Evolutionary conservation across 2,888 invertebrate species (phyloP), one percentile per base, ranked within the genome.

Genomic region (Azorinus chamasolen): DNA sequence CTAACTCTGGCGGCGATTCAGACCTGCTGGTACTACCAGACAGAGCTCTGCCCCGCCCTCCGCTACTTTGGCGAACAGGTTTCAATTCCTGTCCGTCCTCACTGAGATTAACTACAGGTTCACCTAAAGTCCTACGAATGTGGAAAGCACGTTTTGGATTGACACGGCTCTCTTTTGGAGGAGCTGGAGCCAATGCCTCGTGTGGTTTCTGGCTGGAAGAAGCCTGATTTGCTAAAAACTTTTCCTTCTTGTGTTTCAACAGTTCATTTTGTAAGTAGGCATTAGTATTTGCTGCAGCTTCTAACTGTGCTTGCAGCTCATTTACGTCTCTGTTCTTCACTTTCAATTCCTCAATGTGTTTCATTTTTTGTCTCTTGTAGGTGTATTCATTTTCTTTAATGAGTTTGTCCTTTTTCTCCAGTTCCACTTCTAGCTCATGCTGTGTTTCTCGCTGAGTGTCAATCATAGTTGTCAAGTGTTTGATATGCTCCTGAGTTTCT

Each of bases 181-280:
- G 87, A 6, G 75, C 77, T 6, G 88, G 85, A 10, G 58, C 73
- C 45, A 37, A 63, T 54, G 50, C 73, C 18, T 69, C 79, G 27
- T 72, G 65, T 27, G 66, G 70, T 4, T 51, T 72, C 27, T 82
- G 64, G 45, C 73, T 66, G 18, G 68, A 65, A 37, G 61, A 48
- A 22, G 57, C 58, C 54, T 81, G 76, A 24, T 70, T 54, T 46
- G 63, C 48, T 16, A 57, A 41, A 53, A 74, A 80, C 62, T 79
- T 72, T 37, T 78, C 70, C 69, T 68, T 81, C 69, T 90, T 90
- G 16, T 86, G 71, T 72, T 87, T 88, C 63, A 88, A 86, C 16
- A 90, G 78, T 80, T 91, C 89, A 48, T 89, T 88, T 22, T 90
- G 90, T 27, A 90, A 84, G 62, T 88, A 89, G 4, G 90, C 91